Percentiles rank a stretch among this genome's conserved stretches.
Evolutionary conservation across 2,797 vertebrate genomes (phyloP).

Genomic region (Lepilemur septentrionalis): DNA sequence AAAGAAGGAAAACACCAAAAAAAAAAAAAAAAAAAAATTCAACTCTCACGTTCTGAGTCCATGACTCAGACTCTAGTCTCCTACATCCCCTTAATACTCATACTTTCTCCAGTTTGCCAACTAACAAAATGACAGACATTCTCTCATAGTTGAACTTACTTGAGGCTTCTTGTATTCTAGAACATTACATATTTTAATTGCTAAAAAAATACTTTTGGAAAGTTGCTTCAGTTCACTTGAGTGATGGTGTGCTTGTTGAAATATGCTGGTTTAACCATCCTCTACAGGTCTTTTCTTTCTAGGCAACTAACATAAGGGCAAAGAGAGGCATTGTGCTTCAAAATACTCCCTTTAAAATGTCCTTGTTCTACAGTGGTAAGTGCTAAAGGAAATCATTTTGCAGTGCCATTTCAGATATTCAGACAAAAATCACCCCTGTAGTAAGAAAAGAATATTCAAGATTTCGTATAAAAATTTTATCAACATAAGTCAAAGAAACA

Average conservation of each 20-base stretch:
- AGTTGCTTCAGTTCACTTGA: background rate
- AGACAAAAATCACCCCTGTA: background rate
- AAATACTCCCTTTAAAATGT: background rate
- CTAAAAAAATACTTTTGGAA: background rate
- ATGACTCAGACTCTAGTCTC: background rate
- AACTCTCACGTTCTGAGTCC: background rate
- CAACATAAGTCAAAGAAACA: background rate
- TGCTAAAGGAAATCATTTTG: background rate
- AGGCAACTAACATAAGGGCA: background rate
- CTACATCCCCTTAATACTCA: background rate
- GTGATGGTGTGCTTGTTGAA: background rate
- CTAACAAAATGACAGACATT: background rate
- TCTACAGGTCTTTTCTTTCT: background rate
- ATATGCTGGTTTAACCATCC: background rate
- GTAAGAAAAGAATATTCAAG: background rate
- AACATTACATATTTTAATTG: background rate
- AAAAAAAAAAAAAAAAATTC: background rate
- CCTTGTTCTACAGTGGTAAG: background rate
- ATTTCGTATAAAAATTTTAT: background rate
- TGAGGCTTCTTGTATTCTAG: background rate
- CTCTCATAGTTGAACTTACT: background rate
- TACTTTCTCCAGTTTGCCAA: background rate
- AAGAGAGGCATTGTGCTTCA: background rate
- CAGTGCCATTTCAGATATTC: constrained; percentile 1
- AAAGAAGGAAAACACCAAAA: background rate